Evolutionary conservation across 2,113 vertebrate genomes (phyloP).

Genomic region (Aphelocoma coerulescens): DNA sequence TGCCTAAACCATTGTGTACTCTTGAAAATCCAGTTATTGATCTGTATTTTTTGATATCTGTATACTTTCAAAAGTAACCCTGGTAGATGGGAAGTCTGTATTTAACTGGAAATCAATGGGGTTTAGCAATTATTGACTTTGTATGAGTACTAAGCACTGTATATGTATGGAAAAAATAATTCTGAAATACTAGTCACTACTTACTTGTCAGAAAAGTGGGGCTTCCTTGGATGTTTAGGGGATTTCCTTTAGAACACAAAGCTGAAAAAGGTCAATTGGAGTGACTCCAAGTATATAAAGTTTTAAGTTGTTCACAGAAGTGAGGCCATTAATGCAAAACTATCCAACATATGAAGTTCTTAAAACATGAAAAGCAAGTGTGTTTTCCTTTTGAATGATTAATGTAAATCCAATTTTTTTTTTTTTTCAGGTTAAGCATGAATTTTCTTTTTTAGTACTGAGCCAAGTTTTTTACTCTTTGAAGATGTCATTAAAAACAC

Average conservation of each 20-base stretch:
- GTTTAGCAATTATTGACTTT: not conserved
- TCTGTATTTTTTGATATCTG: not conserved
- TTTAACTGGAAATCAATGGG: not conserved
- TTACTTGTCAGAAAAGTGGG: not conserved
- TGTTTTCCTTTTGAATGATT: slow-evolving; percentile 13
- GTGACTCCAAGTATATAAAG: not conserved
- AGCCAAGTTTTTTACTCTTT: slow-evolving; percentile 1
- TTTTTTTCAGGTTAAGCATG: not conserved
- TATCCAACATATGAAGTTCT: not conserved
- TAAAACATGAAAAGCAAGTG: not conserved
- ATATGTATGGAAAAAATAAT: rapidly evolving
- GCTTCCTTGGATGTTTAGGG: not conserved
- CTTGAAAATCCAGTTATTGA: not conserved
- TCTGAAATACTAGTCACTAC: not conserved
- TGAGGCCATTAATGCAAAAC: not conserved
- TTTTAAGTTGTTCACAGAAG: not conserved
- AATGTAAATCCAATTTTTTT: not conserved
- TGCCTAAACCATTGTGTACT: not conserved
- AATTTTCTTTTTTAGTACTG: not conserved
- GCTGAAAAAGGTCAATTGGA: not conserved
- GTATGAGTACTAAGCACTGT: not conserved
- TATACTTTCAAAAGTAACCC: not conserved
- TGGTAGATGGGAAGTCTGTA: not conserved
- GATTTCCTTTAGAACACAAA: not conserved
- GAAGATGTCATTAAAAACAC: slow-evolving; percentile 13